Evolutionary conservation across 2,113 vertebrate genomes (phyloP).

Genomic region (Cricetomys ansorgei): DNA sequence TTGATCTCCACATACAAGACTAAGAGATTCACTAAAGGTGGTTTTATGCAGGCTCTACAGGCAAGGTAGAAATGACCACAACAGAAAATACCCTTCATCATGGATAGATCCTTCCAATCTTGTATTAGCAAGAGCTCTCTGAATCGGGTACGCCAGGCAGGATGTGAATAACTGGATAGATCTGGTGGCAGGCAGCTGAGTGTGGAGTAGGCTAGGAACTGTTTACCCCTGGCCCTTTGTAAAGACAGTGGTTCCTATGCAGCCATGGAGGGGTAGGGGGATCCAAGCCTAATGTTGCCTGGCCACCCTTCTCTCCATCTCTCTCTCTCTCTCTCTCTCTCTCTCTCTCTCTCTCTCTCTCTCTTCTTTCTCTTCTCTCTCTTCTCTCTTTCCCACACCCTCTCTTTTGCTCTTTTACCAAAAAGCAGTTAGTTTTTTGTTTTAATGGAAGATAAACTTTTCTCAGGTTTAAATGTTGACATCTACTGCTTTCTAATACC

Average conservation of each 20-base stretch:
- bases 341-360: background rate
- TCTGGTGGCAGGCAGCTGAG: background rate
- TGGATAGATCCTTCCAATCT: background rate
- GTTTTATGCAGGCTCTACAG: no score
- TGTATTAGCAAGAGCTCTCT: background rate
- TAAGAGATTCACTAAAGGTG: background rate
- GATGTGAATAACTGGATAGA: background rate
- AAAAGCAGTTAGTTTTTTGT: no score
- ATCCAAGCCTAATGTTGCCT: background rate
- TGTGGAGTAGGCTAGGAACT: background rate
- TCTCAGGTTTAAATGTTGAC: background rate
- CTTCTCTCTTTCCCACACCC: no score
- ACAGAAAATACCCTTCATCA: background rate
- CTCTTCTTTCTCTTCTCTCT: background rate
- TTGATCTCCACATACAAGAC: background rate
- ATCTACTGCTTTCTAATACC: background rate
- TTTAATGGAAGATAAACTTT: background rate
- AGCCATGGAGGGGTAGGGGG: background rate
- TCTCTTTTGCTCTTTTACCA: no score
- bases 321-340: background rate
- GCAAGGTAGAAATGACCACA: background rate
- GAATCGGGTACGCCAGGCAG: background rate
- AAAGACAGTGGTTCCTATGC: background rate
- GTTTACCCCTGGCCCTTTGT: background rate
- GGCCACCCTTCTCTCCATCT: background rate